Evolutionary conservation across 2,888 invertebrate genomes (phyloP), one percentile per base, ranked within the genome.

Genomic region (Laothoe populi): DNA sequence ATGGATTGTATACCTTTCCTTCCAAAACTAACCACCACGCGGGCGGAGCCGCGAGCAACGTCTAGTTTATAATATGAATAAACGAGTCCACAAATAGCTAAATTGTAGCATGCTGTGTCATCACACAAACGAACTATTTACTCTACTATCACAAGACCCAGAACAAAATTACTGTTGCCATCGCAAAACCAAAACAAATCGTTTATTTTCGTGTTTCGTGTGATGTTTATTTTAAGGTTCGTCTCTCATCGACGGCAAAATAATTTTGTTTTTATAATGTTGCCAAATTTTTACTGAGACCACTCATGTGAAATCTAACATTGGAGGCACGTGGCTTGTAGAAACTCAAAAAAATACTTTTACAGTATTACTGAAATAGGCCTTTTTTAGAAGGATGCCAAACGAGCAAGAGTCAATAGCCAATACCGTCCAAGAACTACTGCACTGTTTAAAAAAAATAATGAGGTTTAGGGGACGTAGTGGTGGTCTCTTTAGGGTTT

Each of bases 241-340:
- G n/a, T 23, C 23, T 40, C 40, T 58, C 24, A 46, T 49, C 16
- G 62, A 59, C 65, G 8, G 67, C 57, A 71, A 49, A 26, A 19
- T 60, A 64, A 61, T 16, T 61, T 66, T 59, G 72, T 66, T 65
- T 19, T 60, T 62, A 63, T 63, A 64, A 61, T 65, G 67, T 35
- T 72, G 77, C 75, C 77, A 77, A 76, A 66, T 66, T 64, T 64
- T 66, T 69, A 71, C 75, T 72, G 75, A 60, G 73, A 70, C 70
- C 71, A 26, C 11, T 64, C 60, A 59, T 57, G 53, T 44, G 38
- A 10, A 48, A 16, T 40, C 19, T 49, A 24, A 19, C 48, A 60
- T 60, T 42, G 40, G 13, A 31, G 19, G 19, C 60, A 60, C 31
- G 42, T 60, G 60, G 60, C 13, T 24, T 19, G 23, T 11, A 24